Evolutionary conservation across 1,140 invertebrate genomes (phyloP).

Genomic region (Bombus huntii): DNA sequence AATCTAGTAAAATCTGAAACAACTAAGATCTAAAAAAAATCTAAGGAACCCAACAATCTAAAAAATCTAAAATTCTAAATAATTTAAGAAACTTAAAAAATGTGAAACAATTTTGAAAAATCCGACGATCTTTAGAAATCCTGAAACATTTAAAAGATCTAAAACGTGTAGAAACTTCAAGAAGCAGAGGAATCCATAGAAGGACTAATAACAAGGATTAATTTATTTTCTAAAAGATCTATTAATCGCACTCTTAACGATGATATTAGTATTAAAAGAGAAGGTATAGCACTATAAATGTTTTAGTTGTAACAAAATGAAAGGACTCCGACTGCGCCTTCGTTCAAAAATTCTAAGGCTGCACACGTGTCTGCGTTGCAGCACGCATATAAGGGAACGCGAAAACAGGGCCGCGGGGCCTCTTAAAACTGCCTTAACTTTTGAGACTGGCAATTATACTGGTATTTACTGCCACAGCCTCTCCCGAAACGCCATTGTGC

Average conservation of each 20-base stretch:
- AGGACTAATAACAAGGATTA: not conserved
- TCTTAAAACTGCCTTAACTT: conserved; percentile 67
- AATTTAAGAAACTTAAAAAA: too few species aligned
- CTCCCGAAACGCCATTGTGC: conserved; percentile 76
- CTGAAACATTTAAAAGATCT: too few species aligned
- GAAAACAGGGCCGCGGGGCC: conserved; percentile 36
- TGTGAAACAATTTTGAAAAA: too few species aligned
- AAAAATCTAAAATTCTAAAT: too few species aligned
- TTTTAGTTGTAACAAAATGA: not conserved
- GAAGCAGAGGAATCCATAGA: not conserved
- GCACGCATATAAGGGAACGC: conserved; percentile 40
- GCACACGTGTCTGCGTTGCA: conserved; percentile 6
- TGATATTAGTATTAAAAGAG: not conserved
- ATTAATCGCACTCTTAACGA: not conserved
- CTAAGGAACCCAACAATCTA: too few species aligned
- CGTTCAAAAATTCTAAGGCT: conserved; percentile 30
- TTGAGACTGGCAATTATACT: conserved; percentile 78
- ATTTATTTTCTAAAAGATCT: not conserved
- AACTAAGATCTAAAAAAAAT: too few species aligned
- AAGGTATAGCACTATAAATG: too few species aligned
- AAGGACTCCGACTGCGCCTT: not conserved
- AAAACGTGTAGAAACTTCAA: too few species aligned
- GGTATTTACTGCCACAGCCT: conserved; percentile 78
- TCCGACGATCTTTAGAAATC: too few species aligned
- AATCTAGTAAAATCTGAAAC: too few species aligned